A percentile compares a stretch with the other conserved stretches of the same genome.
phyloP scores from a whole-genome alignment of 2,797 vertebrate species.

The Molossus alvarezi region DNA sequence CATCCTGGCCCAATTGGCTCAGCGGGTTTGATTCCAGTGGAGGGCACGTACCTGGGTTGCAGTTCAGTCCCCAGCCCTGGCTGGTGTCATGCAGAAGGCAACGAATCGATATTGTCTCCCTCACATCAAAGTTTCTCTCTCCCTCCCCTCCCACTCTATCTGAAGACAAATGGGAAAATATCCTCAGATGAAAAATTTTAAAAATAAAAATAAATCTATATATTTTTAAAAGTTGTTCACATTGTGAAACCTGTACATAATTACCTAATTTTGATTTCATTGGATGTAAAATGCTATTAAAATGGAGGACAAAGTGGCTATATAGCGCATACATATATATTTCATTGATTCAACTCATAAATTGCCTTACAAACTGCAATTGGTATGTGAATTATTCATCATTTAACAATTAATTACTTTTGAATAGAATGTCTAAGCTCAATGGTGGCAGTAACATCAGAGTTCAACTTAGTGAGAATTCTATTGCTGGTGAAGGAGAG shows the following conservation, averaged over 20 bases:
- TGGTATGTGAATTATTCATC: constrained; percentile 1
- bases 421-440: neutral
- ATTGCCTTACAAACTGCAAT: neutral
- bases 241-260: neutral
- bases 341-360: constrained; percentile 31
- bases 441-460: neutral
- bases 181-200: no score
- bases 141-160: no score
- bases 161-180: no score
- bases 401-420: constrained; percentile 14
- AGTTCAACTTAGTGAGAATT: neutral
- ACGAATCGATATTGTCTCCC: no score
- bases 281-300: neutral
- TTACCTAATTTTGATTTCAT: neutral
- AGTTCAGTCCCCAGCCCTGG: no score
- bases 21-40: no score
- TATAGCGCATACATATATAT: neutral
- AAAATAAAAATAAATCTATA: neutral
- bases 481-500: neutral
- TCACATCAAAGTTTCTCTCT: no score
- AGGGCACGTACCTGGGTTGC: no score
- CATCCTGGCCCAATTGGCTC: no score
- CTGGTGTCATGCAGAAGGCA: no score
- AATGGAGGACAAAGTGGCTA: neutral
- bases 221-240: neutral